Base-by-base conservation (phyloP, 2,888 invertebrate species). In the Geotrupes spiniger region DNA sequence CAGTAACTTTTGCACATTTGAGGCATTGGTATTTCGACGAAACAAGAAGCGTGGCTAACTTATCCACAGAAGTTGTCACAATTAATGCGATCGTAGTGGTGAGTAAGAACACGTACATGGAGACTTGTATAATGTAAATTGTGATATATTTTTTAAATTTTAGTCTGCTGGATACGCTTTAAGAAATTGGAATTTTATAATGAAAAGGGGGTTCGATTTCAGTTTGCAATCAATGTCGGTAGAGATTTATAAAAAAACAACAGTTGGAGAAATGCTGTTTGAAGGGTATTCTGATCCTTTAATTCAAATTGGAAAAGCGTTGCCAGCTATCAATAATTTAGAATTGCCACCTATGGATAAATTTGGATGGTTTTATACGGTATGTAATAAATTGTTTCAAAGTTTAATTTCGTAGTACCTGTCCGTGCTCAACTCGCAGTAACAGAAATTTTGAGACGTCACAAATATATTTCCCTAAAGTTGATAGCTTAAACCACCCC, bases 301-400 rank as follows among this genome's bases (percentile, higher is more conserved):
- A 42, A 77, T 93, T 46, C 79, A 82, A 28, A 69, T 87, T 51
- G 85, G 85, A 0, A 77, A 77, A 53, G 76, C 75, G 54, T 63
- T 85, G 45, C 81, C 83, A 0, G 21, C 29, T 25, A 9, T 46
- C 10, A 6, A 29, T 11, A 10, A 15, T 10, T 26, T 50, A 16
- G 11, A 27, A 3, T 29, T 50, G 6, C 50, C 79, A 0, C 81
- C 81, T 0, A 83, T 83, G 52, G 92, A 92, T 63, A 81, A 79
- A 63, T 92, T 94, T 66, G 94, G 89, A 8, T 87, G 92, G 84
- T 93, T 94, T 72, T 92, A 90, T 59, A 76, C 74, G 61, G 84
- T 84, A 71, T 66, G 64, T 52, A 46, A n/a, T 21, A 21, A 21
- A 21, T 21, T 6, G 3, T 21, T 6, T 4, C 6, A 21, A 21